Evolutionary conservation across 2,113 vertebrate genomes (phyloP).

Genomic region (Chloroceryle aenea): DNA sequence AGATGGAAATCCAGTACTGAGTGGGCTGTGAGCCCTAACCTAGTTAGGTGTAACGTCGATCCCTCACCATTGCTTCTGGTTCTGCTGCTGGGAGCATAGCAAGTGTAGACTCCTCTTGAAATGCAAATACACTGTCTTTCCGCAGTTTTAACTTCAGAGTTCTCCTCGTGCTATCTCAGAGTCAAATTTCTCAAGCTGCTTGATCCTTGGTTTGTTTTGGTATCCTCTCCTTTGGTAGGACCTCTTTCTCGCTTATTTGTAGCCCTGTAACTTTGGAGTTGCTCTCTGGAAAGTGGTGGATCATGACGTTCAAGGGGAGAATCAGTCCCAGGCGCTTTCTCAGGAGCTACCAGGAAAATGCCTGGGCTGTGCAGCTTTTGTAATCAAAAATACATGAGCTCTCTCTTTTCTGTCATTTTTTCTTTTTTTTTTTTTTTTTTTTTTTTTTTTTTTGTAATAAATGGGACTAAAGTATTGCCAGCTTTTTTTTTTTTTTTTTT

Average conservation of each 20-base stretch:
- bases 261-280: background rate
- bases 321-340: constrained; percentile 17
- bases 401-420: background rate
- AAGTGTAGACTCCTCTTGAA: background rate
- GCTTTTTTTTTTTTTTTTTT: background rate
- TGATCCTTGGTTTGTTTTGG: constrained; percentile 27
- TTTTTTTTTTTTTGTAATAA: constrained; percentile 19
- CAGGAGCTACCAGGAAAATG: constrained; percentile 42
- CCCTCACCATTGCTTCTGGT: accelerated
- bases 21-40: background rate
- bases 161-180: background rate
- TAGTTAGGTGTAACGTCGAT: background rate
- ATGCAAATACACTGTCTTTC: background rate
- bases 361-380: constrained; percentile 35
- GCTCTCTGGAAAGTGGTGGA: background rate
- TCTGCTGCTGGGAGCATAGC: background rate
- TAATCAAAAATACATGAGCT: constrained; percentile 66
- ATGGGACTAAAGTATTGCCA: too few species aligned
- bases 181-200: background rate
- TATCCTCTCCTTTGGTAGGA: background rate
- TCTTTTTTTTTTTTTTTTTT: background rate
- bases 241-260: constrained; percentile 49
- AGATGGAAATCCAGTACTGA: background rate
- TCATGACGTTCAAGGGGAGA: constrained; percentile 2
- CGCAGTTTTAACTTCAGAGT: background rate